These are phyloP conservation scores for Caenorhabditis brenneri DNA, from an alignment of 1,140 invertebrate species.

Conservation along the genomic window DNA sequence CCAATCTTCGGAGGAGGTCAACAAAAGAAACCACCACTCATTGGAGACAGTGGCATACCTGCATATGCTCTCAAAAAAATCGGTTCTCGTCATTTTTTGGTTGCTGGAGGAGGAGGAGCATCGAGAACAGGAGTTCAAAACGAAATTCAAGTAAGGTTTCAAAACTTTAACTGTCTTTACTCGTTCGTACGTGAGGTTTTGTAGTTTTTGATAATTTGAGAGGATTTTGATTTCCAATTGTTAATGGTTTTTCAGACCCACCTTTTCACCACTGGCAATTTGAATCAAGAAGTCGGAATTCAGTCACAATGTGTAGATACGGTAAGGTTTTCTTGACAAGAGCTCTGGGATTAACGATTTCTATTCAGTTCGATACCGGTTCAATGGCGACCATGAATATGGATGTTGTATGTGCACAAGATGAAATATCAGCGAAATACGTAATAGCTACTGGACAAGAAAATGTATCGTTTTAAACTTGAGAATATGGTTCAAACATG, in stretches of 20 bases:
- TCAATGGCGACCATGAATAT: conserved; percentile 55
- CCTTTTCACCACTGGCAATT: conserved; percentile 21
- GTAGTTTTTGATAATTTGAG: too few species aligned
- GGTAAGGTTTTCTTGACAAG: neutral
- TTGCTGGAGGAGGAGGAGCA: conserved; percentile 90
- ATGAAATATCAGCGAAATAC: conserved; percentile 34
- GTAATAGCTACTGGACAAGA: conserved; percentile 57
- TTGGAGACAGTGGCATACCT: conserved; percentile 4
- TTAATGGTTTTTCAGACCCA: conserved; percentile 31
- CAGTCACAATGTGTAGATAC: neutral
- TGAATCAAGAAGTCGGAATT: conserved; percentile 5
- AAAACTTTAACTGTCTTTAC: too few species aligned
- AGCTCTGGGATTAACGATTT: neutral
- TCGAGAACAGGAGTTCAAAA: conserved; percentile 93
- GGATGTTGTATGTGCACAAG: conserved; percentile 46
- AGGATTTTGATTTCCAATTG: too few species aligned
- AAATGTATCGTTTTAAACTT: too few species aligned
- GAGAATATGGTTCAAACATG: too few species aligned
- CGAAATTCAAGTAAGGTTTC: conserved; percentile 79
- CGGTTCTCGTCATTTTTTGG: conserved; percentile 87
- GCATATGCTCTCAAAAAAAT: conserved; percentile 87
- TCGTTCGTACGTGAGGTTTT: too few species aligned
- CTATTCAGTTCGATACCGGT: conserved; percentile 34
- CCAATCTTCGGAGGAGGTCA: neutral
- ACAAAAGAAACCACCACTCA: neutral